Percentiles rank a stretch among this genome's conserved stretches.
phyloP scores from a whole-genome alignment of 2,888 invertebrate genomes.

The Nomada fabriciana region DNA sequence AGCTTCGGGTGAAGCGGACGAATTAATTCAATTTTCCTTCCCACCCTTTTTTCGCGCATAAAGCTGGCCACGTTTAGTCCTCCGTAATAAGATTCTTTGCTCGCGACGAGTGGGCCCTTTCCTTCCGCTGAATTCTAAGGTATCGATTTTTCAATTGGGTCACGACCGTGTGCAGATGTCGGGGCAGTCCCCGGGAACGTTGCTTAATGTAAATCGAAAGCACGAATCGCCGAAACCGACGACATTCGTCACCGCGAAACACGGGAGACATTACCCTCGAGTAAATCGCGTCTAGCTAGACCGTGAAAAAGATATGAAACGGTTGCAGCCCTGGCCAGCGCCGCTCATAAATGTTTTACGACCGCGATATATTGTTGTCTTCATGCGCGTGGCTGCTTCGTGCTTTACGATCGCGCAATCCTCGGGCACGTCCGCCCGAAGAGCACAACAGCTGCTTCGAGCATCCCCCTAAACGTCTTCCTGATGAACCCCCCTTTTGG shows the following conservation, averaged over 20 bases:
- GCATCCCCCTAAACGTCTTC: not conserved
- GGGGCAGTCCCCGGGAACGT: conserved; percentile 34
- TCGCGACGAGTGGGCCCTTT: conserved; percentile 23
- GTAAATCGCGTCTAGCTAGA: conserved; percentile 13
- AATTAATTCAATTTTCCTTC: not conserved
- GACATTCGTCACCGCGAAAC: too few species aligned
- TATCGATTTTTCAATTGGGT: conserved; percentile 72
- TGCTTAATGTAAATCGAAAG: conserved; percentile 3
- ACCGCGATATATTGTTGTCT: conserved; percentile 46
- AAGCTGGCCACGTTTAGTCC: too few species aligned
- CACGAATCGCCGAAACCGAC: too few species aligned
- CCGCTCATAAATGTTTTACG: conserved; percentile 51
- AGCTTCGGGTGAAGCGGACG: too few species aligned
- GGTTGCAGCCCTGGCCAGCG: conserved; percentile 25
- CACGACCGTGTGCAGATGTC: conserved; percentile 40
- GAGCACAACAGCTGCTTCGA: conserved; percentile 15
- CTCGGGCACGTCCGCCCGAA: not conserved
- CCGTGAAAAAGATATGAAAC: conserved; percentile 46
- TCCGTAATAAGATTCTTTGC: too few species aligned
- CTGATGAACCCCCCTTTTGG: not conserved
- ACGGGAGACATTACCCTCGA: too few species aligned
- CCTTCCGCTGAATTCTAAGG: conserved; percentile 58
- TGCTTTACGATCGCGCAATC: conserved; percentile 34
- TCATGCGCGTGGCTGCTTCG: not conserved
- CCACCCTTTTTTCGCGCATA: too few species aligned